Percentiles rank a stretch among this genome's conserved stretches.
phyloP scores from a whole-genome alignment of 2,797 vertebrate species.

The Characodon lateralis region DNA sequence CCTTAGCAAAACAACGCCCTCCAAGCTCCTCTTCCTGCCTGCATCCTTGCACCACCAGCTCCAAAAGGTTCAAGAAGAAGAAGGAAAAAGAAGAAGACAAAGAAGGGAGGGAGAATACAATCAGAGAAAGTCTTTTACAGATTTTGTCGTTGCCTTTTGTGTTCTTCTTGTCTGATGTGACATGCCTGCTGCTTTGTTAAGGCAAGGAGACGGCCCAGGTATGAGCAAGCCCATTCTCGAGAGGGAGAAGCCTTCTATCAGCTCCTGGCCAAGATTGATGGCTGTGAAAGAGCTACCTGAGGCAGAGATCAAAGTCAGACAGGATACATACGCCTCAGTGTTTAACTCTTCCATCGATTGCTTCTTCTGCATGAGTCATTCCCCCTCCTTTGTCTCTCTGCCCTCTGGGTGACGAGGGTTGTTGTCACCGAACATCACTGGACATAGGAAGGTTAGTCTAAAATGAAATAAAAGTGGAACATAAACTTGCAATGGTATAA shows the following conservation, averaged over 20 bases:
- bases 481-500: not conserved
- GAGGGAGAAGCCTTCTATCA: conserved; percentile 52
- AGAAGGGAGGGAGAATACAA: conserved; percentile 8
- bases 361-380: conserved; percentile 56
- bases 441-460: conserved; percentile 1
- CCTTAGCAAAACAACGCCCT: conserved; percentile 57
- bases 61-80: conserved; percentile 8
- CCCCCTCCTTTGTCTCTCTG: conserved; percentile 67
- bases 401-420: conserved; percentile 47
- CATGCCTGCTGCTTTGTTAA: conserved; percentile 32
- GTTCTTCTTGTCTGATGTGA: conserved; percentile 24
- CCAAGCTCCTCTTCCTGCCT: conserved; percentile 28
- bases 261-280: conserved; percentile 72
- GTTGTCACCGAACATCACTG: not conserved
- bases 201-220: conserved; percentile 43
- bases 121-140: conserved; percentile 15
- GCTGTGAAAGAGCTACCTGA: conserved; percentile 75
- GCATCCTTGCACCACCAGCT: conserved; percentile 38
- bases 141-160: conserved; percentile 17
- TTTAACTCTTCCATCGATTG: conserved; percentile 81
- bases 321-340: conserved; percentile 66
- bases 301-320: conserved; percentile 81
- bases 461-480: not conserved
- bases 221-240: conserved; percentile 58
- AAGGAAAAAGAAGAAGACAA: not conserved